Base-by-base conservation (phyloP, 2,113 vertebrate species). In the Pangasianodon hypophthalmus region DNA sequence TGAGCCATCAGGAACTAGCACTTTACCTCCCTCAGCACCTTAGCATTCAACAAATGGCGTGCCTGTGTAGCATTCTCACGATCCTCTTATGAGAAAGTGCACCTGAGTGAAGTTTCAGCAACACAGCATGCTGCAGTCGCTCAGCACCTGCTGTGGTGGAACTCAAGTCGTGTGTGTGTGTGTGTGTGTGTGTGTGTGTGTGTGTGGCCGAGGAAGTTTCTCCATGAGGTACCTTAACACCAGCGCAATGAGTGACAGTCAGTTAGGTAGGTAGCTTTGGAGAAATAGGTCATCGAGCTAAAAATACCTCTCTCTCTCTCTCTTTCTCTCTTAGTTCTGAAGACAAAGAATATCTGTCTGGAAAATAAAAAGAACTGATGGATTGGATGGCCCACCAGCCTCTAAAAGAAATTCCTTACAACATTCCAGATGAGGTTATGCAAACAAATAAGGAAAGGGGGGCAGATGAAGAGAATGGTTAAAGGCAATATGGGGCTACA, bases 231-330 rank as follows among this genome's bases (percentile, higher is more conserved):
- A 93, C 94, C 93, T 93, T 89, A 94, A 94, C 93, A 93, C 87
- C 92, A 84, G 85, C 88, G 87, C 91, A 90, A 93, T 95, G 94
- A 96, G 93, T 96, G 95, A 94, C 96, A 95, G 94, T 95, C 92
- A 93, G 94, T 95, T 94, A 95, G 95, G 95, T 95, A 96, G 96
- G 95, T 95, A 95, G 95, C 93, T 95, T 94, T 95, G 93, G 94
- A 96, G 95, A 96, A 96, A 96, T 96, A 95, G 96, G 96, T 96
- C 96, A 96, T 93, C 93, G 92, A 94, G 95, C 95, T 96, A 96
- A 96, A 96, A 96, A 96, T 96, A 96, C 95, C 93, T 95, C 92
- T 93, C 91, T 93, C 91, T 95, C 91, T 94, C 92, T 95, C 85
- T 85, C 81, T 90, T 54, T 67, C 92, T 93, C 92, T 93, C 90